phyloP scores from a whole-genome alignment of 2,113 vertebrate genomes.

The Plotosus lineatus region DNA sequence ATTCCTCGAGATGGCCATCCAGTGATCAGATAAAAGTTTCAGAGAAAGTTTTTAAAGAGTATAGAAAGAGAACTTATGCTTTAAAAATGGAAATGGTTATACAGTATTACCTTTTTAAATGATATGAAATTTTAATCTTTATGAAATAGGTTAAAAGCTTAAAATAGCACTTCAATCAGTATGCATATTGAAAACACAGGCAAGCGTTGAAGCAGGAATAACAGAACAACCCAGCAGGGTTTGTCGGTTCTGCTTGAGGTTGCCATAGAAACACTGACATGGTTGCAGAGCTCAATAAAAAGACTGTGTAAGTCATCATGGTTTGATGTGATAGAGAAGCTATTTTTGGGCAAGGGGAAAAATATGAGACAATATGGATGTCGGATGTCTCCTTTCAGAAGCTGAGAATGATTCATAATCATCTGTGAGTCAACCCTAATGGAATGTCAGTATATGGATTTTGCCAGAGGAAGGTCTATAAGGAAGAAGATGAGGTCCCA shows the following conservation, averaged over 20 bases:
- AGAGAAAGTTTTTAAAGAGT: not conserved
- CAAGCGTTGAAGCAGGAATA: slow-evolving; percentile 53
- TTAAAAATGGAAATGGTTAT: not conserved
- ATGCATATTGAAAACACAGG: not conserved
- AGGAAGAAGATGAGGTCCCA: not conserved
- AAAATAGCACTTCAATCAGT: not conserved
- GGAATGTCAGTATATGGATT: not conserved
- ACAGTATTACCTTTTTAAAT: not conserved
- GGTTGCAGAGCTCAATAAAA: slow-evolving; percentile 48
- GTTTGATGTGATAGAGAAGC: slow-evolving; percentile 25
- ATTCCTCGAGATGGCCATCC: not conserved
- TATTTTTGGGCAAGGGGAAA: slow-evolving; percentile 20
- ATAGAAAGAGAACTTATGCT: not conserved
- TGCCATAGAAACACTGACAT: slow-evolving; percentile 68
- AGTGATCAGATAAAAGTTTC: not conserved
- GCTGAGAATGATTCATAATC: slow-evolving; percentile 3
- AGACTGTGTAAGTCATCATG: slow-evolving; percentile 24
- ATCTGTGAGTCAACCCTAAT: slow-evolving; percentile 17
- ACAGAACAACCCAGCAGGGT: slow-evolving; percentile 48
- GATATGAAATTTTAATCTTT: too few relatives aligned
- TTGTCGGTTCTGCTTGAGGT: slow-evolving; percentile 51
- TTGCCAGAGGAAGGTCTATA: not conserved
- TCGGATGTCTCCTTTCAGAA: not conserved
- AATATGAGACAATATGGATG: slow-evolving; percentile 25
- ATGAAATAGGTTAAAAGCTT: not conserved